These are phyloP conservation scores for Coilia nasus DNA, from an alignment of 2,797 vertebrate species.

Conservation along the genomic window DNA sequence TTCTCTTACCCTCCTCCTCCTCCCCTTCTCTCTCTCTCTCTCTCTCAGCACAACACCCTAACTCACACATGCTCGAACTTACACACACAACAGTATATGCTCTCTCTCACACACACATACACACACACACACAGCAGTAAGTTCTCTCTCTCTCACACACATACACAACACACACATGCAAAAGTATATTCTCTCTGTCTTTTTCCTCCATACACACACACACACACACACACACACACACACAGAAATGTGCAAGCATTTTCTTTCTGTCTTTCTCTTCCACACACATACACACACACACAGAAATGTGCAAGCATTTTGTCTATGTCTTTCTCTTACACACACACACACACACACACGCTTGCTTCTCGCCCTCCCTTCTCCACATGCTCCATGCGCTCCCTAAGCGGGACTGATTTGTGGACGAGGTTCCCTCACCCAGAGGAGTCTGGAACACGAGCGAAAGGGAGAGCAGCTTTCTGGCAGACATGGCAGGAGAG, in stretches of 20 bases:
- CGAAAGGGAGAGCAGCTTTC: conserved; percentile 58
- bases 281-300: background rate
- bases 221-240: background rate
- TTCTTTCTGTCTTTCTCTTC: no score
- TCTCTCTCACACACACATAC: background rate
- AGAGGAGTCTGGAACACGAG: conserved; percentile 75
- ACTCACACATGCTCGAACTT: background rate
- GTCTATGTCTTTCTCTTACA: background rate
- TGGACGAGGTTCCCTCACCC: conserved; percentile 81
- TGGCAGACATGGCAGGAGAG: conserved; percentile 61
- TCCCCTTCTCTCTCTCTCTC: conserved; percentile 25
- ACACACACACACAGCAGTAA: background rate
- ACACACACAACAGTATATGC: background rate
- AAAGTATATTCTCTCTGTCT: no score
- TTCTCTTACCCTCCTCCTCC: conserved; percentile 43
- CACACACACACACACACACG: conserved; percentile 6
- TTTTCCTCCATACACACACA: background rate
- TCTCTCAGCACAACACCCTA: background rate
- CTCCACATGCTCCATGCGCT: conserved; percentile 64
- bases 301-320: background rate
- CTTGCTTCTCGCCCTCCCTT: conserved; percentile 10
- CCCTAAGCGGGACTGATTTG: conserved; percentile 79
- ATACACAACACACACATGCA: no score
- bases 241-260: background rate
- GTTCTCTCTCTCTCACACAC: no score